phyloP scores from a whole-genome alignment of 2,888 invertebrate species.

The Beris chalybata region DNA sequence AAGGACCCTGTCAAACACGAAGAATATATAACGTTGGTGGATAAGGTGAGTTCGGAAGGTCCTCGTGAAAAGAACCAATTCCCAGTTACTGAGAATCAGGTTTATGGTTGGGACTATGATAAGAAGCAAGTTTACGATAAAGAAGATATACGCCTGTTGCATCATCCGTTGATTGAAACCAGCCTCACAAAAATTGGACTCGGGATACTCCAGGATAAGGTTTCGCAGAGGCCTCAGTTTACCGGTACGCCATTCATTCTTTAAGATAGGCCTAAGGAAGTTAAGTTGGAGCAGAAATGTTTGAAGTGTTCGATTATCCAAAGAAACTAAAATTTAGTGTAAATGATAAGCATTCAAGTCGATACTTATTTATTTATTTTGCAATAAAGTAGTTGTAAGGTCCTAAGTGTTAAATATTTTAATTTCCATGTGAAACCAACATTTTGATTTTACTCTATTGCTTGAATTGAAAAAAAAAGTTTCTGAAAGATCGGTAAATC shows the following conservation, averaged over 20 bases:
- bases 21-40: slow-evolving; percentile 11
- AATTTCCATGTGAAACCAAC: too few relatives aligned
- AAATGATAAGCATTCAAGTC: too few relatives aligned
- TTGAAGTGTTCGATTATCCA: too few relatives aligned
- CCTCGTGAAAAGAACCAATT: neutral
- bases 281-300: too few relatives aligned
- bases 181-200: slow-evolving; percentile 1
- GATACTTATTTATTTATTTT: too few relatives aligned
- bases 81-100: slow-evolving; percentile 32
- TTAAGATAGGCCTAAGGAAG: neutral
- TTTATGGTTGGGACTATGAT: slow-evolving; percentile 28
- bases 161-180: slow-evolving; percentile 2
- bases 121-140: slow-evolving; percentile 2
- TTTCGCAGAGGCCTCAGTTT: slow-evolving; percentile 12
- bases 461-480: too few relatives aligned
- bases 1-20: neutral
- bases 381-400: too few relatives aligned
- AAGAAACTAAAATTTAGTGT: too few relatives aligned
- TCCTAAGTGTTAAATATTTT: too few relatives aligned
- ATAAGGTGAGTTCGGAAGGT: neutral
- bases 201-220: slow-evolving; percentile 15
- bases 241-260: slow-evolving; percentile 19
- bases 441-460: too few relatives aligned
- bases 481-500: too few relatives aligned
- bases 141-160: neutral